A percentile compares a stretch with the other conserved stretches of the same genome.
These are phyloP conservation scores for Oxyruncus cristatus DNA, from an alignment of 2,113 vertebrate species.

Conservation along the genomic window DNA sequence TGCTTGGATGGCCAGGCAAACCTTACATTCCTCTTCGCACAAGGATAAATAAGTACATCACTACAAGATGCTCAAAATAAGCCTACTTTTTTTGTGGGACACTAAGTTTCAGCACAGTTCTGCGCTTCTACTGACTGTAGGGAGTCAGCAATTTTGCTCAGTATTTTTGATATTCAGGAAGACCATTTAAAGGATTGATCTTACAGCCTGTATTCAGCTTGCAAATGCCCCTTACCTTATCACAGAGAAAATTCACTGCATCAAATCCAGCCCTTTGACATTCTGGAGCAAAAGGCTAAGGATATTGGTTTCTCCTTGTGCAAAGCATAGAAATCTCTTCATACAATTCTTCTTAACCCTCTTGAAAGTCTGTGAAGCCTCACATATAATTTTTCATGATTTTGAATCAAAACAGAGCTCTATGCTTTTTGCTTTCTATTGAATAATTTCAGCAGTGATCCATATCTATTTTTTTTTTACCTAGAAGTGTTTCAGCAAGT, in stretches of 20 bases:
- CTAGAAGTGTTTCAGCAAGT: background rate
- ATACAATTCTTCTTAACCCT: background rate
- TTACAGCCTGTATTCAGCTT: background rate
- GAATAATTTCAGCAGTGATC: background rate
- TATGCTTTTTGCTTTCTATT: background rate
- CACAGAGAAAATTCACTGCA: background rate
- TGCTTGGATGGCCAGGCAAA: background rate
- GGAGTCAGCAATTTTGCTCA: background rate
- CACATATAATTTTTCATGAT: background rate
- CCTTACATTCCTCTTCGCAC: background rate
- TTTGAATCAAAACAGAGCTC: background rate
- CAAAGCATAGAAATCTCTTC: background rate
- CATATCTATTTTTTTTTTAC: background rate
- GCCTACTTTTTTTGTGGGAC: background rate
- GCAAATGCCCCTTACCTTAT: background rate
- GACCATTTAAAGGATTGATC: background rate
- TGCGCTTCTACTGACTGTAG: background rate
- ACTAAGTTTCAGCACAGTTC: background rate
- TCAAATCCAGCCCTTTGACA: background rate
- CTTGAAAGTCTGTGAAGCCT: background rate
- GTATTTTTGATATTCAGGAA: background rate
- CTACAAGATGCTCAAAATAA: background rate
- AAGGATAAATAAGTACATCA: background rate
- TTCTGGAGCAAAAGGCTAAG: background rate
- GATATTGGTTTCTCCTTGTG: background rate